phyloP scores from a whole-genome alignment of 2,113 vertebrate species.

The Cygnus buccinator region DNA sequence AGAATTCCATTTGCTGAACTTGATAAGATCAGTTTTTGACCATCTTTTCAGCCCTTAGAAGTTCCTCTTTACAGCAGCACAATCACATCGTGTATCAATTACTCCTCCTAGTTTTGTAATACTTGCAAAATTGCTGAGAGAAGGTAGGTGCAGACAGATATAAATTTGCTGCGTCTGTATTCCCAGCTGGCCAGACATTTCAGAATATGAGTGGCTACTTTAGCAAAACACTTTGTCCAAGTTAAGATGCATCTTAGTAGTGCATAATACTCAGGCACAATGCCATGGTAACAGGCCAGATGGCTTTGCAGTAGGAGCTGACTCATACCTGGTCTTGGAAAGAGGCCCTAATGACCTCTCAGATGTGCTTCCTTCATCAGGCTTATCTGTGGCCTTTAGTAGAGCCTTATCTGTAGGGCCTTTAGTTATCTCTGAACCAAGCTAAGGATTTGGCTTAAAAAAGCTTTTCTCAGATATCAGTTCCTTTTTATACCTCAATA shows the following conservation, averaged over 20 bases:
- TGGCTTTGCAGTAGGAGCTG: neutral
- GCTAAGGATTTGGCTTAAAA: neutral
- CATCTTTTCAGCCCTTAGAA: neutral
- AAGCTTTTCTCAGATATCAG: neutral
- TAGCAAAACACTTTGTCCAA: neutral
- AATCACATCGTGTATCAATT: neutral
- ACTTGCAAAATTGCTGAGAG: neutral
- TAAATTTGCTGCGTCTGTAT: neutral
- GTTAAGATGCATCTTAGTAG: neutral
- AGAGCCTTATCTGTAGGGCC: neutral
- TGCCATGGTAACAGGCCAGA: neutral
- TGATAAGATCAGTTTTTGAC: neutral
- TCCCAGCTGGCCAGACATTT: neutral
- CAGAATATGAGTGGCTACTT: neutral
- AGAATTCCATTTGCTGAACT: neutral
- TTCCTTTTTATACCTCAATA: neutral
- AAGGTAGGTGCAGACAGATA: neutral
- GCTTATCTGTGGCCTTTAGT: neutral
- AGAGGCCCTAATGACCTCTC: neutral
- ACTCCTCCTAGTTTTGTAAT: neutral
- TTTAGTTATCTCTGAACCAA: neutral
- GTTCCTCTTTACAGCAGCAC: neutral
- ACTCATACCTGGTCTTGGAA: fast-evolving
- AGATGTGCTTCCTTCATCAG: neutral
- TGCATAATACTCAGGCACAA: neutral